Evolutionary conservation across 2,888 invertebrate genomes (phyloP).

Genomic region (Sturmia bella): DNA sequence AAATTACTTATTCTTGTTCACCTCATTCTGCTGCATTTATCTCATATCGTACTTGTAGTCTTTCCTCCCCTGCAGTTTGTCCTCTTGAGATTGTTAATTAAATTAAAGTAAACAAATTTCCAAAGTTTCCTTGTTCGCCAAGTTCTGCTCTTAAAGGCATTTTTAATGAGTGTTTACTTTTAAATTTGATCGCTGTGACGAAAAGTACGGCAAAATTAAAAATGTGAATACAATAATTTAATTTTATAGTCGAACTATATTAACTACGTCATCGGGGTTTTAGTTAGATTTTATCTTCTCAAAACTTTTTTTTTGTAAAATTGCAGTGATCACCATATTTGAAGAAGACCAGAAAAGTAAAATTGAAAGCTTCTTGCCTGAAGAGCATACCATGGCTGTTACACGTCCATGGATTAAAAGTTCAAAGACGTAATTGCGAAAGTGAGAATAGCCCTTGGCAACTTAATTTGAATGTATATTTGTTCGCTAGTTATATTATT

Average conservation of each 20-base stretch:
- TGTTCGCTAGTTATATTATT: too few species aligned
- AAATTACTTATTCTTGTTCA: slow-evolving; percentile 56
- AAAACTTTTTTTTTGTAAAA: too few species aligned
- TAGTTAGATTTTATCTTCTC: too few species aligned
- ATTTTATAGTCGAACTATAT: neutral
- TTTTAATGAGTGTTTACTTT: slow-evolving; percentile 27
- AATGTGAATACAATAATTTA: too few species aligned
- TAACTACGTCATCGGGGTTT: neutral
- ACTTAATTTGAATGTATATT: too few species aligned
- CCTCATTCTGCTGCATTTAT: neutral
- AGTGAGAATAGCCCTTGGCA: too few species aligned
- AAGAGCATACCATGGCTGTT: too few species aligned
- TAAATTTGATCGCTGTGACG: neutral
- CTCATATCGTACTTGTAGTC: neutral
- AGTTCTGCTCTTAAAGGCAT: neutral
- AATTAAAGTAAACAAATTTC: slow-evolving; percentile 14
- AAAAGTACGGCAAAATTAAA: neutral
- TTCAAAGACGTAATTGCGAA: too few species aligned
- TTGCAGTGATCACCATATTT: too few species aligned
- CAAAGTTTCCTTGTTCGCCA: neutral
- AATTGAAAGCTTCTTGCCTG: too few species aligned
- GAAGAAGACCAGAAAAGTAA: too few species aligned
- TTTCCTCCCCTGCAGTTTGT: neutral
- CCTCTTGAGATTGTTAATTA: slow-evolving; percentile 1
- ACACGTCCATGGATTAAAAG: too few species aligned